These are phyloP conservation scores for Drosophila leontia DNA, from an alignment of 1,140 invertebrate genomes.

Conservation along the genomic window DNA sequence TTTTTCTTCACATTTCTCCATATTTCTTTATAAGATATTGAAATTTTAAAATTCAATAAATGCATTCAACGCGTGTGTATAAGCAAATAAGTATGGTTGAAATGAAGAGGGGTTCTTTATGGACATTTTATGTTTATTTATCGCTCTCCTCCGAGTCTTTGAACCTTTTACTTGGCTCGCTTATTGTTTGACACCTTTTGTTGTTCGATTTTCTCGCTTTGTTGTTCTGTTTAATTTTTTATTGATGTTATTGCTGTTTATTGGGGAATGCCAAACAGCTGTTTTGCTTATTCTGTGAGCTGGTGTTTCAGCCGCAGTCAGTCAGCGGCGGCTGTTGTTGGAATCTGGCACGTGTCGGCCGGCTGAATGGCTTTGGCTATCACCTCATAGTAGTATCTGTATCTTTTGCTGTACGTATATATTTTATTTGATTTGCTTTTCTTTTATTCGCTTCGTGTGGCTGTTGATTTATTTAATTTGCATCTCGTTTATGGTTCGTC, in stretches of 20 bases:
- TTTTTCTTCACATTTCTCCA: not conserved
- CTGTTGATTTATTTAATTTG: constrained; percentile 60
- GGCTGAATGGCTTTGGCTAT: constrained; percentile 23
- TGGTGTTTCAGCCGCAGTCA: constrained; percentile 5
- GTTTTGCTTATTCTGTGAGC: constrained; percentile 31
- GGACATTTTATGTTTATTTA: constrained; percentile 39
- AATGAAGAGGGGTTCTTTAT: constrained; percentile 27
- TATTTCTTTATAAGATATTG: not conserved
- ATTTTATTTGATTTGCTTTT: constrained; percentile 9
- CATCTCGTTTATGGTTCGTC: constrained; percentile 62
- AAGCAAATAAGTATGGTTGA: constrained; percentile 9
- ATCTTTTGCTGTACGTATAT: constrained; percentile 26
- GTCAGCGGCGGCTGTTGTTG: constrained; percentile 2
- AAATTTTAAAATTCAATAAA: constrained; percentile 16
- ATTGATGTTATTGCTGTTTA: constrained; percentile 44
- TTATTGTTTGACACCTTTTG: constrained; percentile 66
- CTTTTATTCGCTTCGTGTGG: constrained; percentile 26
- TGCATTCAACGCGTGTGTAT: constrained; percentile 14
- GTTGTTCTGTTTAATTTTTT: constrained; percentile 38
- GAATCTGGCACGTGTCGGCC: constrained; percentile 59
- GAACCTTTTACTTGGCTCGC: constrained; percentile 29
- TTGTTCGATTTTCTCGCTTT: constrained; percentile 19
- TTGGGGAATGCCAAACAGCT: constrained; percentile 66
- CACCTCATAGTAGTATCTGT: constrained; percentile 31
- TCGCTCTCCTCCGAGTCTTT: constrained; percentile 30